Evolutionary conservation across 2,113 vertebrate species (phyloP).

Genomic region (Saccopteryx leptura): DNA sequence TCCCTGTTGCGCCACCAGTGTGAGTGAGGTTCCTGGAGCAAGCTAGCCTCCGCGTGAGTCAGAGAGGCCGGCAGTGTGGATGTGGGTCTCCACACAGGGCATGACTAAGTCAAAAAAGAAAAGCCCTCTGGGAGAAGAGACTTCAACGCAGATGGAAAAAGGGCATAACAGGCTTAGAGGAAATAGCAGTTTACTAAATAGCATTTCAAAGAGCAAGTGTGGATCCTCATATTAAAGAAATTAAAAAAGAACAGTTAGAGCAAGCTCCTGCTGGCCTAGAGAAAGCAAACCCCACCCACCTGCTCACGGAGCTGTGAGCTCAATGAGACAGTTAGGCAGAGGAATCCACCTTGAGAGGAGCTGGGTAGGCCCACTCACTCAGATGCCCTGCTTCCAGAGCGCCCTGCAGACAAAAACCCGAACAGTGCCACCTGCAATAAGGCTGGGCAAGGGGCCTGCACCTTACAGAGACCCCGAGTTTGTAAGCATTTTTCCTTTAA

Average conservation of each 20-base stretch:
- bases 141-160: conserved; percentile 81
- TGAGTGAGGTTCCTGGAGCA: conserved; percentile 85
- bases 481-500: background rate
- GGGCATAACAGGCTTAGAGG: conserved; percentile 48
- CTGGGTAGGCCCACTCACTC: background rate
- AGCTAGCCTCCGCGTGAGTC: conserved; percentile 85
- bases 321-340: conserved; percentile 9
- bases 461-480: background rate
- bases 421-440: background rate
- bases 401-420: background rate
- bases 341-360: conserved; percentile 52
- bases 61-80: conserved; percentile 79
- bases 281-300: background rate
- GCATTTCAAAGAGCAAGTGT: conserved; percentile 65
- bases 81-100: conserved; percentile 81
- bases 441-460: background rate
- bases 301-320: background rate
- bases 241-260: conserved; percentile 43
- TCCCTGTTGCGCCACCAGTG: conserved; percentile 71
- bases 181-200: conserved; percentile 76
- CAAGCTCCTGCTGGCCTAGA: conserved; percentile 9
- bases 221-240: conserved; percentile 75
- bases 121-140: conserved; percentile 82
- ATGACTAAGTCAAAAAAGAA: conserved; percentile 84
- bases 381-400: background rate